A percentile compares a stretch with the other conserved stretches of the same genome.
These are phyloP conservation scores for Coregonus clupeaformis DNA, from an alignment of 2,113 vertebrate genomes.

Conservation along the genomic window DNA sequence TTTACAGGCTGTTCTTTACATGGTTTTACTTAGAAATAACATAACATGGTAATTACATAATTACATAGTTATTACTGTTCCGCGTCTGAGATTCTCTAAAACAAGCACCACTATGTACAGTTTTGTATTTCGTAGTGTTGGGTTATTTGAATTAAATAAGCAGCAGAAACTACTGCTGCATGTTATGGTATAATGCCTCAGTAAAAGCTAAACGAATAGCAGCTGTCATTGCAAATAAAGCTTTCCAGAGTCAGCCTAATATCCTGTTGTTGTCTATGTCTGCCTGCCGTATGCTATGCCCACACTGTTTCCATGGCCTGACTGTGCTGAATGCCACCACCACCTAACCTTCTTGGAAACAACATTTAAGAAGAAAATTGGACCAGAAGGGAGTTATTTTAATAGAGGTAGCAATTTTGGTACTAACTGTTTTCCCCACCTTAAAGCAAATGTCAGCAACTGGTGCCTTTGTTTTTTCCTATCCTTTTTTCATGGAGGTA, in stretches of 20 bases:
- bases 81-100: not conserved
- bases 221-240: conserved; percentile 24
- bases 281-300: conserved; percentile 5
- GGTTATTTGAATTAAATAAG: not conserved
- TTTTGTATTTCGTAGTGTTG: not conserved
- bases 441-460: conserved; percentile 33
- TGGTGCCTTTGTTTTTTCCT: conserved; percentile 27
- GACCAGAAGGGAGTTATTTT: conserved; percentile 45
- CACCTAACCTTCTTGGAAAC: conserved; percentile 30
- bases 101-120: not conserved
- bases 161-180: not conserved
- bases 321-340: conserved; percentile 19
- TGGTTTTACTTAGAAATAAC: no score
- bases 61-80: not conserved
- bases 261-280: conserved; percentile 8
- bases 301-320: conserved; percentile 31
- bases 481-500: not conserved
- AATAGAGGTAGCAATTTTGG: conserved; percentile 30
- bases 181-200: not conserved
- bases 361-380: conserved; percentile 47
- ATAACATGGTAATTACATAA: no score
- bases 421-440: conserved; percentile 12
- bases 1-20: no score
- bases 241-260: conserved; percentile 17
- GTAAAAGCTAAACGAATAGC: conserved; percentile 4